These are phyloP conservation scores for Drosophila funebris DNA, from an alignment of 1,140 invertebrate genomes.

Conservation along the genomic window DNA sequence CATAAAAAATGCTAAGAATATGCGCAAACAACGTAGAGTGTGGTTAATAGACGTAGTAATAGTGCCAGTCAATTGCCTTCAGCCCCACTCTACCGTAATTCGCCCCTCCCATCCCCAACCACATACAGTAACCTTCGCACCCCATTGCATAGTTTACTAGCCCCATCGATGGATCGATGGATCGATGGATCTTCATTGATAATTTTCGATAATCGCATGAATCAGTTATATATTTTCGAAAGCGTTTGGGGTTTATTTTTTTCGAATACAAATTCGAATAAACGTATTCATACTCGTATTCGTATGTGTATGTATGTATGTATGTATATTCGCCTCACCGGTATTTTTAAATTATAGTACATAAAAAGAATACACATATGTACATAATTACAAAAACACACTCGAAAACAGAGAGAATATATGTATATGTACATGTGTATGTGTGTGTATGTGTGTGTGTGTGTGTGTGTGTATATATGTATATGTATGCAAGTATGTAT, in stretches of 20 bases:
- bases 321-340: not conserved
- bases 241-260: slow-evolving; percentile 39
- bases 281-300: not conserved
- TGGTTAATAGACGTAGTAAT: not conserved
- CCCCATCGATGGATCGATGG: too few relatives aligned
- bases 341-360: not conserved
- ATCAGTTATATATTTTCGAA: not conserved
- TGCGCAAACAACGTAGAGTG: slow-evolving; percentile 1
- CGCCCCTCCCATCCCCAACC: too few relatives aligned
- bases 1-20: slow-evolving; percentile 48
- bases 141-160: not conserved
- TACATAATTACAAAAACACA: not conserved
- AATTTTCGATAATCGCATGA: slow-evolving; percentile 29
- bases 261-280: slow-evolving; percentile 9
- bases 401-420: not conserved
- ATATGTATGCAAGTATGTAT: slow-evolving; percentile 24
- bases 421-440: not conserved
- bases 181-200: slow-evolving; percentile 52
- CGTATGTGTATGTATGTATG: too few relatives aligned
- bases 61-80: not conserved
- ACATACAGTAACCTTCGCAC: too few relatives aligned
- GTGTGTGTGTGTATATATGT: not conserved
- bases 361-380: not conserved
- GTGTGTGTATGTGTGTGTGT: not conserved
- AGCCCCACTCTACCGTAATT: too few relatives aligned